These are phyloP conservation scores for Molossus alvarezi DNA, from an alignment of 2,797 vertebrate genomes.

Conservation along the genomic window DNA sequence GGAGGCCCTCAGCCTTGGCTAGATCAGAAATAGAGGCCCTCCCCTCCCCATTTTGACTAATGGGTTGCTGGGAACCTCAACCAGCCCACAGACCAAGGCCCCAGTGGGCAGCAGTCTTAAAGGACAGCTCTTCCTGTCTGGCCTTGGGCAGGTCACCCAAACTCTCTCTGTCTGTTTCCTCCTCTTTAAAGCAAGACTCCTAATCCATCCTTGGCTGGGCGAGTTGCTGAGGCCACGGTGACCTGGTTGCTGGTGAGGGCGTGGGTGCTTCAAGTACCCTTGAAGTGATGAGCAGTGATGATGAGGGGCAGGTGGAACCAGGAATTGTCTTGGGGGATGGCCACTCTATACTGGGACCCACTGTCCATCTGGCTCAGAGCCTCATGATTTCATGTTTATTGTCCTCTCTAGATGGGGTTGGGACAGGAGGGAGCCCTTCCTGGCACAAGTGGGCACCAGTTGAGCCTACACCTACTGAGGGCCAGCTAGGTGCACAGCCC, in stretches of 20 bases:
- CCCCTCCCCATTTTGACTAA: not conserved
- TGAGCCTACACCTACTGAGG: not conserved
- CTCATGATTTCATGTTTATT: not conserved
- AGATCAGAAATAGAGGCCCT: not conserved
- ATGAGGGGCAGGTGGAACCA: not conserved
- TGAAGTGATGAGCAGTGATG: not conserved
- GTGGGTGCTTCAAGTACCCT: not conserved
- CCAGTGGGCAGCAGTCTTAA: not conserved
- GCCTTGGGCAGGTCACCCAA: constrained; percentile 1
- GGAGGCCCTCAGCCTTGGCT: not conserved
- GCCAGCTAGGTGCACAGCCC: not conserved
- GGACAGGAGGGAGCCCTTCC: not conserved
- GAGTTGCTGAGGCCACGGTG: constrained; percentile 22
- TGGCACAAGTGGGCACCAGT: not conserved
- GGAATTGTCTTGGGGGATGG: constrained; percentile 13
- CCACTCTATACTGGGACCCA: not conserved
- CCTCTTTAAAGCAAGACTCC: not conserved
- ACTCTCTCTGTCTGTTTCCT: constrained; percentile 14
- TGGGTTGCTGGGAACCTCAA: not conserved
- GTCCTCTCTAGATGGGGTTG: constrained; percentile 7
- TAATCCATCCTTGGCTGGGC: not conserved
- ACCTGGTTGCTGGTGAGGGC: constrained; percentile 47
- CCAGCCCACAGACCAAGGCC: not conserved
- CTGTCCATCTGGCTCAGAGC: not conserved
- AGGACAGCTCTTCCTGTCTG: not conserved